phyloP scores from a whole-genome alignment of 2,113 vertebrate species.

The Beaufortia kweichowensis region DNA sequence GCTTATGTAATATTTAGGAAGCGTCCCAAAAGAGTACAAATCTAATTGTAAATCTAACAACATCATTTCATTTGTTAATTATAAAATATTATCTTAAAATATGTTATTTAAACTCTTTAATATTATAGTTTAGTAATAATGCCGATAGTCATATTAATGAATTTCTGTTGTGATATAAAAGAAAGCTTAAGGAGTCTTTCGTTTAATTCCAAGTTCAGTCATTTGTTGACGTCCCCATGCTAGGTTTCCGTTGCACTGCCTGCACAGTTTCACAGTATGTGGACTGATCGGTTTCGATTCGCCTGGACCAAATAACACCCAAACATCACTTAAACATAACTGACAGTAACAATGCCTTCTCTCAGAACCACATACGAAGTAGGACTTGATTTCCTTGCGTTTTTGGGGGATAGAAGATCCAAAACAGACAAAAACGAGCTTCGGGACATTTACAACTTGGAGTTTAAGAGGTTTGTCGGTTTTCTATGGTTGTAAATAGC shows the following conservation, averaged over 20 bases:
- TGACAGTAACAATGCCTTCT: slow-evolving; percentile 55
- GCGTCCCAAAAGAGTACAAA: slow-evolving; percentile 1
- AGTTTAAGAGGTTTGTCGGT: slow-evolving; percentile 74
- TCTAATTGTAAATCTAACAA: neutral
- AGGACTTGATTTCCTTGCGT: slow-evolving; percentile 79
- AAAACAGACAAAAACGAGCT: slow-evolving; percentile 70
- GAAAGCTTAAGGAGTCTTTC: neutral
- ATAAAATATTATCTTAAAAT: too few relatives aligned
- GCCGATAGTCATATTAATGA: too few relatives aligned
- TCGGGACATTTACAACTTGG: slow-evolving; percentile 74
- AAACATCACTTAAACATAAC: neutral
- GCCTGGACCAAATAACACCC: neutral
- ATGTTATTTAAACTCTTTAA: neutral
- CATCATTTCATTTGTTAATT: too few relatives aligned
- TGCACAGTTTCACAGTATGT: neutral
- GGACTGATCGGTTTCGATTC: slow-evolving; percentile 12
- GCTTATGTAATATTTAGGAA: slow-evolving; percentile 33
- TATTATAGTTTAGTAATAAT: too few relatives aligned
- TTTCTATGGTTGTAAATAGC: neutral
- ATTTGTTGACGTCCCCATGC: neutral
- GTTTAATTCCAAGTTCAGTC: neutral
- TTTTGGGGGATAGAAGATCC: slow-evolving; percentile 70
- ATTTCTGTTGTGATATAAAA: neutral
- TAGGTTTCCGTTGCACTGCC: neutral
- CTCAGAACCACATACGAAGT: slow-evolving; percentile 60